These are phyloP conservation scores for Zoroaster sp. DNA, from an alignment of 53 echinoderm and acorn worm genomes.

Conservation along the genomic window DNA sequence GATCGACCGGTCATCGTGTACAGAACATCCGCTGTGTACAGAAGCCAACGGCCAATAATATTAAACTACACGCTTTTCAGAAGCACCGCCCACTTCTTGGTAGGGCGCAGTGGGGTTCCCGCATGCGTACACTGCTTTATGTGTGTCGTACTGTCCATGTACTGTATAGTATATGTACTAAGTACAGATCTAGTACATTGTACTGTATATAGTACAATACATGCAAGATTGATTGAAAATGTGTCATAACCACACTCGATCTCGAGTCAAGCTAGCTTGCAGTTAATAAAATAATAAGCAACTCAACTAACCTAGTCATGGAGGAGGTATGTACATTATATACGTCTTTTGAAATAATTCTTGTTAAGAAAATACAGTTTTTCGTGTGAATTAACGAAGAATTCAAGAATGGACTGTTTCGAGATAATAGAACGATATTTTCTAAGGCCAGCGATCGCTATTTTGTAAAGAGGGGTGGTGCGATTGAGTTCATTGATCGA, in stretches of 20 bases:
- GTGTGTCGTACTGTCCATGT: background rate
- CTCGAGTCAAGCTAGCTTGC: background rate
- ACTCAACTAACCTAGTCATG: background rate
- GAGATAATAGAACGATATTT: too few species aligned
- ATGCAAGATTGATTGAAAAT: background rate
- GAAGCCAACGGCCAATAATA: background rate
- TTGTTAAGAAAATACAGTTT: background rate
- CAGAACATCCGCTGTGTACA: background rate
- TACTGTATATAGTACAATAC: background rate
- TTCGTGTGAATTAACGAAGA: background rate
- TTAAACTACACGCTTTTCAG: constrained; percentile 28
- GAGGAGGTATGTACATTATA: constrained; percentile 4
- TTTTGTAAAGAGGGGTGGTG: too few species aligned
- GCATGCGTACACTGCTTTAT: background rate
- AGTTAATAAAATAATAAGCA: background rate
- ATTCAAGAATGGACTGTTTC: too few species aligned
- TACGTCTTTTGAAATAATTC: background rate
- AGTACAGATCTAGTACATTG: too few species aligned
- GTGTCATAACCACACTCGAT: background rate
- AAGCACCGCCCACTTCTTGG: constrained; percentile 32
- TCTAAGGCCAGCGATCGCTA: too few species aligned
- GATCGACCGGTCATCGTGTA: too few species aligned
- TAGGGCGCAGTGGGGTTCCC: background rate
- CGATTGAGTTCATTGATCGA: background rate
- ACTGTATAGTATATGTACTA: background rate